A percentile compares a stretch with the other conserved stretches of the same genome.
phyloP scores from a whole-genome alignment of 2,888 invertebrate species.

The Linnaemya vulpina region DNA sequence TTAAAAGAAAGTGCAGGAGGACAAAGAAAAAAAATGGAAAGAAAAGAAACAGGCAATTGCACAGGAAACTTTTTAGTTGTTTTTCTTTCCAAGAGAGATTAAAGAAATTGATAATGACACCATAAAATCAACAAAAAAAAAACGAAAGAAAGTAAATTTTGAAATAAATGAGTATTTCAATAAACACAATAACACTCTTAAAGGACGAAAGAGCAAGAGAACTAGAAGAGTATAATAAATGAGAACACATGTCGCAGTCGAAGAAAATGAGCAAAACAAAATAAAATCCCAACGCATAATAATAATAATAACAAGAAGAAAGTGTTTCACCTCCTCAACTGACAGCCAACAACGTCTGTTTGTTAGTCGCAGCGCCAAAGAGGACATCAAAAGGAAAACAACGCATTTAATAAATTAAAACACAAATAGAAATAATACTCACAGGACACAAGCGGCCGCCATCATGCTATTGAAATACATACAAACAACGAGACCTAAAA shows the following conservation, averaged over 20 bases:
- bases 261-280: constrained; percentile 67
- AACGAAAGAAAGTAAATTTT: neutral
- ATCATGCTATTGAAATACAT: constrained; percentile 10
- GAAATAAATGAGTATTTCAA: constrained; percentile 19
- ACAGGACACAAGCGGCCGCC: constrained; percentile 39
- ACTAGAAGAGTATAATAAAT: constrained; percentile 5
- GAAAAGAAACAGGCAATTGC: constrained; percentile 44
- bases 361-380: neutral
- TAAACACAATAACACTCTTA: constrained; percentile 28
- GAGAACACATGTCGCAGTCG: constrained; percentile 30
- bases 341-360: neutral
- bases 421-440: neutral
- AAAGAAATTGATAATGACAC: constrained; percentile 52
- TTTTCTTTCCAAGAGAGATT: constrained; percentile 46
- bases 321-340: constrained; percentile 16
- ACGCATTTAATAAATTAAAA: constrained; percentile 58
- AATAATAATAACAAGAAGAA: constrained; percentile 43
- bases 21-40: constrained; percentile 11
- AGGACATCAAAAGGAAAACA: constrained; percentile 46
- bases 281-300: constrained; percentile 54
- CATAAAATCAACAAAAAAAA: constrained; percentile 8
- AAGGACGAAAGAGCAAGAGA: constrained; percentile 34
- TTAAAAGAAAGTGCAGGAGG: constrained; percentile 58
- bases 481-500: constrained; percentile 15
- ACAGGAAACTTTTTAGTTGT: constrained; percentile 31